Base-by-base conservation (phyloP, 2,113 vertebrate species). In the Morone saxatilis region DNA sequence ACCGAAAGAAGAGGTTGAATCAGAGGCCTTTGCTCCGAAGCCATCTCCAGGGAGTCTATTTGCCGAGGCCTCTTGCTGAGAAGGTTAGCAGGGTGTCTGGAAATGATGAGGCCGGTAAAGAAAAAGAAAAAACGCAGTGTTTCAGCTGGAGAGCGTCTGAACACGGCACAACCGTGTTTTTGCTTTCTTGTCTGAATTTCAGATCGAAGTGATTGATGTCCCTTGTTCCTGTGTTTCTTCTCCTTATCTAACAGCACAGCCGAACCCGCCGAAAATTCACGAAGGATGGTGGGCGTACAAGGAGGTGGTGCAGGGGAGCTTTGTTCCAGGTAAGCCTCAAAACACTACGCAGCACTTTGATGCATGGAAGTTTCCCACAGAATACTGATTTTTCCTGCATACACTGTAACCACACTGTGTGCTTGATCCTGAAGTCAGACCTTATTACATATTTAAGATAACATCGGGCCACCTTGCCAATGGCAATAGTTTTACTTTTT, bases 241-340 rank as follows among this genome's bases (percentile, higher is more conserved):
- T 72, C 17, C 14, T 82, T 53, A n/a, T 71, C 82, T 88, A 93
- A 81, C 94, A 99, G 98, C 98, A 93, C 98, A 99, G 92, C 97
- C 98, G 85, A 97, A 97, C 96, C 96, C 95, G 87, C 98, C 97
- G 87, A 99, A 99, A 96, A 98, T 99, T 96, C 97, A 99, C 90
- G 98, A 99, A 94, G 98, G 98, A 96, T 99, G 98, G 98, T 99
- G 98, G 98, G 98, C 98, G 1, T 99, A 99, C 91, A 99, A 99
- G 91, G 98, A 99, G 89, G 98, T 99, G 94, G 98, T 99, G 89
- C 98, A 99, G 91, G 98, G 98, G 86, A 99, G 97, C 96, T 99
- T 99, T 94, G 98, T 99, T 94, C 98, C 98, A 97, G 98, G 98
- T 99, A 97, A 96, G 92, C 57, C 63, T 78, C 67, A 50, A 53